Conservation (phyloP, 2,113 vertebrate genomes). For the Calidris pugnax region DNA sequence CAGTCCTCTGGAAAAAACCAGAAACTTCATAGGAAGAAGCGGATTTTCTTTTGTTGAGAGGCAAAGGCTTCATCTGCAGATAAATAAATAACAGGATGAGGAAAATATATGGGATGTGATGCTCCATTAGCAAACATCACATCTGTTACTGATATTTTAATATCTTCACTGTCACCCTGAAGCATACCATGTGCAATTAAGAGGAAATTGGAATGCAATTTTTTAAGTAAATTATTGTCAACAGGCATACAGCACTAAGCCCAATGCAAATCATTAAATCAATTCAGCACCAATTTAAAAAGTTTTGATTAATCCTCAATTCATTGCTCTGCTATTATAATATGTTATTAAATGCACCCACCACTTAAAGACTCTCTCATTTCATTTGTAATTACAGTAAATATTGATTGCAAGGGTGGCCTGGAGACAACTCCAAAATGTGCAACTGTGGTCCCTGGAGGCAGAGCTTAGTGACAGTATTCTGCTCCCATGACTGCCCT, state of each 20-base stretch:
- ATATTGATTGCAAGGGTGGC: background rate
- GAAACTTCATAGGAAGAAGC: background rate
- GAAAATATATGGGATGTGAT: constrained; percentile 27
- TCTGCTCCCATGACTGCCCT: background rate
- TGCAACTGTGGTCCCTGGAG: background rate
- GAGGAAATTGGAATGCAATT: constrained; percentile 37
- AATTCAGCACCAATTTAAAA: constrained; percentile 26
- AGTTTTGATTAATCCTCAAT: constrained; percentile 57
- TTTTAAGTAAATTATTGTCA: constrained; percentile 27
- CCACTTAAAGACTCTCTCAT: background rate
- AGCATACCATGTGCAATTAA: constrained; percentile 48
- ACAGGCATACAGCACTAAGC: background rate
- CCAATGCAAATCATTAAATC: constrained; percentile 45
- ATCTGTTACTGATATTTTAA: constrained; percentile 67
- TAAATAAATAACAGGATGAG: constrained; percentile 38
- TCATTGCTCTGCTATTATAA: background rate
- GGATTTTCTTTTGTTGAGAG: background rate
- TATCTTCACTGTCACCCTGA: constrained; percentile 44
- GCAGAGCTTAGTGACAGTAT: background rate
- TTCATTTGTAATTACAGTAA: constrained; percentile 20
- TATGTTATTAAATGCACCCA: background rate
- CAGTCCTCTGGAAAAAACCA: background rate
- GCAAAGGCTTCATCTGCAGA: constrained; percentile 11
- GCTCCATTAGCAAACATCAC: constrained; percentile 29
- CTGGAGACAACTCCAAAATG: background rate